Evolutionary conservation across 2,888 invertebrate genomes (phyloP), one percentile per base, ranked within the genome.

Genomic region (Syritta pipiens): DNA sequence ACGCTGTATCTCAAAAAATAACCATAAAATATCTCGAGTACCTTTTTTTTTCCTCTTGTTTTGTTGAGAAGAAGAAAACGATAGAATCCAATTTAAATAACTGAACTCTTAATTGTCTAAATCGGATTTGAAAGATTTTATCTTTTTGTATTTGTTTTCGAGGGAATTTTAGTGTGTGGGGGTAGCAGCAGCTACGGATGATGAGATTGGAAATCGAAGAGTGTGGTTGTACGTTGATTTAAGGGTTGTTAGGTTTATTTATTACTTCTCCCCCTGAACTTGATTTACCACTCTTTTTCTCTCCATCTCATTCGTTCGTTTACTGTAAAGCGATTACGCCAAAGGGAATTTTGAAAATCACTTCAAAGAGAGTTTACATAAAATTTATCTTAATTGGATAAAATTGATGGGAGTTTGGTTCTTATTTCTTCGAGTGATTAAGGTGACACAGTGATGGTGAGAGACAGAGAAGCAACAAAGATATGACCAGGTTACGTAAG

Each of bases 201-300:
- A 35, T 44, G 37, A 28, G 46, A 53, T 30, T 53, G 32, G 46
- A 60, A 55, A 44, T 63, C 63, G 55, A 65, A 65, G 59, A 46
- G 72, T 44, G 65, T 17, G 72, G 42, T 22, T 20, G 4, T 4
- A 53, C 20, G 65, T 77, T 72, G 77, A 72, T 72, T 77, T 77
- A 72, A 77, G 77, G 77, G 77, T 67, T 77, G 77, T 72, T 77
- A 67, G 65, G 77, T 72, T 77, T 77, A 77, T 77, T 77, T 77
- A 77, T 77, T 72, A 72, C 48, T 55, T 65, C 35, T 28, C 62
- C 65, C 72, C 30, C 60, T 10, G 28, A 65, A 48, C 65, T 77
- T 77, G 77, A 65, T 65, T 77, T 72, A 65, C 72, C 40, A 40
- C 59, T 55, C 46, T n/a, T n/a, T n/a, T n/a, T n/a, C n/a, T n/a